phyloP scores from a whole-genome alignment of 2,888 invertebrate genomes.

The Pseudoips prasinana region DNA sequence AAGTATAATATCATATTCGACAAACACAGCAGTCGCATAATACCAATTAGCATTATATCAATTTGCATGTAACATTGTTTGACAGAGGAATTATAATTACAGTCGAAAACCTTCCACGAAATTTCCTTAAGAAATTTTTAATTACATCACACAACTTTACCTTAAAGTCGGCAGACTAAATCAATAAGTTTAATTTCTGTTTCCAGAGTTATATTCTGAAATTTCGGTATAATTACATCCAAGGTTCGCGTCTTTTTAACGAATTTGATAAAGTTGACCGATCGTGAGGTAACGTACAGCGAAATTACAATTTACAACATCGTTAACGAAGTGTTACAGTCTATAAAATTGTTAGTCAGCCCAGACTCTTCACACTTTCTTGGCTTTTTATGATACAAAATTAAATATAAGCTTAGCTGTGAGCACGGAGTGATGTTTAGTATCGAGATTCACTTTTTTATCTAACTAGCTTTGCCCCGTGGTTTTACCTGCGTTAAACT shows the following conservation, averaged over 20 bases:
- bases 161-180: constrained; percentile 35
- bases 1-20: constrained; percentile 19
- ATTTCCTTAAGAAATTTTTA: constrained; percentile 40
- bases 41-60: constrained; percentile 26
- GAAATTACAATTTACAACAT: constrained; percentile 17
- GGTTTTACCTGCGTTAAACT: too few species aligned
- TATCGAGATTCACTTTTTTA: too few species aligned
- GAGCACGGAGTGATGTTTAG: too few species aligned
- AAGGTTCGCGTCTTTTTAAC: constrained; percentile 21
- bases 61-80: constrained; percentile 31
- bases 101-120: constrained; percentile 31
- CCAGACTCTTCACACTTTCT: too few species aligned
- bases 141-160: constrained; percentile 41
- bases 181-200: constrained; percentile 39
- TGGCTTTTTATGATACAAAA: too few species aligned
- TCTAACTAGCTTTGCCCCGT: too few species aligned
- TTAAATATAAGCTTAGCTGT: too few species aligned
- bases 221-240: constrained; percentile 38
- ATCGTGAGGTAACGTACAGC: constrained; percentile 28
- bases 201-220: constrained; percentile 35
- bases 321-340: too few species aligned
- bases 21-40: constrained; percentile 3
- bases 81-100: constrained; percentile 33
- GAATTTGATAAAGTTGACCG: constrained; percentile 25
- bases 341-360: too few species aligned